Conservation (phyloP, 2,888 invertebrate genomes). For the Lepidocyrtoides sp. region DNA sequence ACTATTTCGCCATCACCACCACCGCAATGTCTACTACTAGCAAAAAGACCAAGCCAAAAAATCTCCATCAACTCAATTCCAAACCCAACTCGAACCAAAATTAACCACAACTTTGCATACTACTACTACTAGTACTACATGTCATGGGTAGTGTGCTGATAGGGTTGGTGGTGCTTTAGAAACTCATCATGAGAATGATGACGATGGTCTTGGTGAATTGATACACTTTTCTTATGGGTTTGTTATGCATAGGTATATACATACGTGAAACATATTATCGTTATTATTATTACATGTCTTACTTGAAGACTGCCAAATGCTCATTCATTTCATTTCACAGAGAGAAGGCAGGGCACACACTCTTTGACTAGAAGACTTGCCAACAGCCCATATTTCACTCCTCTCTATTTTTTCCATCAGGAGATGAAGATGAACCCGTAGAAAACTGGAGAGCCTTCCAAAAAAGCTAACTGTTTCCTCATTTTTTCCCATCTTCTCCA, state of each 20-base stretch:
- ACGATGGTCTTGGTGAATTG: constrained; percentile 30
- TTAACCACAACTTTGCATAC: constrained; percentile 6
- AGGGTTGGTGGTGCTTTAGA: constrained; percentile 13
- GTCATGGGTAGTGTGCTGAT: not conserved
- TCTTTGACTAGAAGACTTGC: constrained; percentile 37
- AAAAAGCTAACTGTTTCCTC: constrained; percentile 39
- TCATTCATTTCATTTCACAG: constrained; percentile 50
- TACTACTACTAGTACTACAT: not conserved
- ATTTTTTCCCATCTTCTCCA: constrained; percentile 20
- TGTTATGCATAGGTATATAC: not conserved
- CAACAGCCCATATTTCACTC: constrained; percentile 77
- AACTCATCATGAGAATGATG: constrained; percentile 17
- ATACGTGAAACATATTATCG: not conserved
- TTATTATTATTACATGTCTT: constrained; percentile 27
- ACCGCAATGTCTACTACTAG: too few relatives aligned
- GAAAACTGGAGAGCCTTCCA: not conserved
- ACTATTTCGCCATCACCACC: constrained; percentile 42
- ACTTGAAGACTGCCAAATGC: constrained; percentile 67
- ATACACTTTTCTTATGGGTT: constrained; percentile 44
- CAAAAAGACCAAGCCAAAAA: constrained; percentile 37
- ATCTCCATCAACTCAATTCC: constrained; percentile 34
- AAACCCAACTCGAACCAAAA: constrained; percentile 35
- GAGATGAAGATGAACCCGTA: constrained; percentile 1
- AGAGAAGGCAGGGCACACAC: not conserved
- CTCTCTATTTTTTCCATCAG: constrained; percentile 39